Evolutionary conservation across 2,888 invertebrate species (phyloP).

Genomic region (Mystacides longicornis): DNA sequence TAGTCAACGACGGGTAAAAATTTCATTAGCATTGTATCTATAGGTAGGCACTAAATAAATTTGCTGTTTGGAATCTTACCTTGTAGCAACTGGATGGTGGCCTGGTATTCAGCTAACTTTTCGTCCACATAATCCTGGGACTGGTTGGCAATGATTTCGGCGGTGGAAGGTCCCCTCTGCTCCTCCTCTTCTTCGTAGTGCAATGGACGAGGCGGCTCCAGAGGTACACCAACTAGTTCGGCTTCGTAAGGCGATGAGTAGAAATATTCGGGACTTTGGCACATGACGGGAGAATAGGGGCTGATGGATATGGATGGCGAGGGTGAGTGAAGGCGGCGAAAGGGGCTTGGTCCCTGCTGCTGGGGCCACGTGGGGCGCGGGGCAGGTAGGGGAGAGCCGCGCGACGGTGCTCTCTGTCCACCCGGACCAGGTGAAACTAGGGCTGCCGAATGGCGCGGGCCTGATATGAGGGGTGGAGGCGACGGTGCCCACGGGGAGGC

Average conservation of each 20-base stretch:
- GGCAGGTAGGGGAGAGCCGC: conserved; percentile 48
- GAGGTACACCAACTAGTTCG: conserved; percentile 65
- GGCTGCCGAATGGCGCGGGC: conserved; percentile 49
- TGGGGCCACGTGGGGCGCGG: conserved; percentile 33
- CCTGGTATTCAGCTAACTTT: conserved; percentile 87
- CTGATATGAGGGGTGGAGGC: conserved; percentile 64
- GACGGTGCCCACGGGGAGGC: conserved; percentile 71
- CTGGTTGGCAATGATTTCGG: conserved; percentile 88
- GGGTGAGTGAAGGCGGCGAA: conserved; percentile 41
- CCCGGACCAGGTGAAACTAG: conserved; percentile 47
- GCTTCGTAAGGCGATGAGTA: conserved; percentile 52
- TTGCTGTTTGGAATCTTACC: conserved; percentile 54
- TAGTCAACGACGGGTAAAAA: no score
- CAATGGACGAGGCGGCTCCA: conserved; percentile 65
- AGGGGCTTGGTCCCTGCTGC: conserved; percentile 39
- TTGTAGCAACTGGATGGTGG: conserved; percentile 84
- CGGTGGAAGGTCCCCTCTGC: conserved; percentile 76
- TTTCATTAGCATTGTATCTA: no score
- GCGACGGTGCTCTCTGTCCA: conserved; percentile 36
- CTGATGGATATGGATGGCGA: conserved; percentile 47
- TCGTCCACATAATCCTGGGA: conserved; percentile 93
- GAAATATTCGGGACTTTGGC: conserved; percentile 53
- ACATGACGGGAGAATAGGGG: conserved; percentile 52
- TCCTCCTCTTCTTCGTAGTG: conserved; percentile 62
- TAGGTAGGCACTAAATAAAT: no score